These are phyloP conservation scores for Micromys minutus DNA, from an alignment of 2,113 vertebrate genomes.

Conservation along the genomic window DNA sequence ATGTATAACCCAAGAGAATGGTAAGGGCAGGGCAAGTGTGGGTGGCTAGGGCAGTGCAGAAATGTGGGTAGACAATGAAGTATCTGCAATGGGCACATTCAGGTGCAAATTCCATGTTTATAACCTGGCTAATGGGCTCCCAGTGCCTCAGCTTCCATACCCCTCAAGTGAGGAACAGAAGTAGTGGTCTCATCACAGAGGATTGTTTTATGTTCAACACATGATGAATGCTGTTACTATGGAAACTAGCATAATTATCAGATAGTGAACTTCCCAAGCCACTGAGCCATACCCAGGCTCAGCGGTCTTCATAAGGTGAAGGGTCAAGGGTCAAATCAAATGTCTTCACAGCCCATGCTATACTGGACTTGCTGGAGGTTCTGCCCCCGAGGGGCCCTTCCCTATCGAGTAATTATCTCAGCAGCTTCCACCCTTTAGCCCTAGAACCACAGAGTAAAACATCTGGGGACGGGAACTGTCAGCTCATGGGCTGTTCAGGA, in stretches of 20 bases:
- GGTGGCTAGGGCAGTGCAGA: neutral
- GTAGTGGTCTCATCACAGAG: neutral
- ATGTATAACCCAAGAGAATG: neutral
- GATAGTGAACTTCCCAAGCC: accelerated
- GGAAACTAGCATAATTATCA: neutral
- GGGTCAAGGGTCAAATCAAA: neutral
- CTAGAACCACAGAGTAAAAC: neutral
- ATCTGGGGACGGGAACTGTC: neutral
- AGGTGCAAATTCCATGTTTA: neutral
- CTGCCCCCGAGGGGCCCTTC: neutral
- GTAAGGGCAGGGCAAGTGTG: neutral
- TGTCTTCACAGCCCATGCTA: accelerated
- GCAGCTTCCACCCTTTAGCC: neutral
- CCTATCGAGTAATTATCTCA: neutral
- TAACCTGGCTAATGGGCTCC: neutral
- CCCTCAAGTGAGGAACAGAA: neutral
- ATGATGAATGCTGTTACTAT: neutral
- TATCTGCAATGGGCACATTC: neutral
- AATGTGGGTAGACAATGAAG: neutral
- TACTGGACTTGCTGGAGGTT: neutral
- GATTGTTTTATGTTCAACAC: neutral
- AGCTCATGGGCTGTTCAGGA: neutral
- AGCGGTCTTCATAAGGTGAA: neutral
- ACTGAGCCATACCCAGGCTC: accelerated
- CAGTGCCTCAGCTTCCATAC: neutral